These are phyloP conservation scores for Gallinago undulata DNA, from an alignment of 2,113 vertebrate species.

Conservation along the genomic window DNA sequence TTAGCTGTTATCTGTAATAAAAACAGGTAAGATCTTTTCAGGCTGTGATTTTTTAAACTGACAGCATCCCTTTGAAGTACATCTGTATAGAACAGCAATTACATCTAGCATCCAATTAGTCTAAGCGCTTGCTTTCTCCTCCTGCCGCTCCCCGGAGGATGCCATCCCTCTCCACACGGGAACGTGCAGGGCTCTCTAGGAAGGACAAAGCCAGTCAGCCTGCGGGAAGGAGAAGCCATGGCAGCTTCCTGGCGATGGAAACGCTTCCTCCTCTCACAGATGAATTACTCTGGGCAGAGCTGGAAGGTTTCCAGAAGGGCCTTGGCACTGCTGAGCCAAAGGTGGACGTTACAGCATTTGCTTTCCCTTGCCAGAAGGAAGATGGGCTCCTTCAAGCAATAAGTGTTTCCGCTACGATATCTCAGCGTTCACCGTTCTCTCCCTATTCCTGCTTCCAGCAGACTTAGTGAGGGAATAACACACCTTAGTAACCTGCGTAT, in stretches of 20 bases:
- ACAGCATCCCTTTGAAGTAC: slow-evolving; percentile 38
- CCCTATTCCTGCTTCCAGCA: not conserved
- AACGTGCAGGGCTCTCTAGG: not conserved
- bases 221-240: not conserved
- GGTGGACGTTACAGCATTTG: not conserved
- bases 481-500: not conserved
- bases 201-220: not conserved
- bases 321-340: not conserved
- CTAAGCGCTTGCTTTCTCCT: not conserved
- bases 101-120: slow-evolving; percentile 10
- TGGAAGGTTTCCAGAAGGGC: not conserved
- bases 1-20: not conserved
- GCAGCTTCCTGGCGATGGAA: not conserved
- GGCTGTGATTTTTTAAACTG: slow-evolving; percentile 11
- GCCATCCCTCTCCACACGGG: not conserved
- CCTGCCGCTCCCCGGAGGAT: not conserved
- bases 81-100: slow-evolving; percentile 23
- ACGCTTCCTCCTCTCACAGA: not conserved
- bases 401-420: not conserved
- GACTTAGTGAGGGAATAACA: not conserved
- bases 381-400: not conserved
- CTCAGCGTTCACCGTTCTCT: not conserved
- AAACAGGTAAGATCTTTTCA: slow-evolving; percentile 17
- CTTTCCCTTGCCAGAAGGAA: not conserved
- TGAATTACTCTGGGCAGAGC: not conserved